phyloP scores from a whole-genome alignment of 2,797 vertebrate species.

The Morelia viridis region DNA sequence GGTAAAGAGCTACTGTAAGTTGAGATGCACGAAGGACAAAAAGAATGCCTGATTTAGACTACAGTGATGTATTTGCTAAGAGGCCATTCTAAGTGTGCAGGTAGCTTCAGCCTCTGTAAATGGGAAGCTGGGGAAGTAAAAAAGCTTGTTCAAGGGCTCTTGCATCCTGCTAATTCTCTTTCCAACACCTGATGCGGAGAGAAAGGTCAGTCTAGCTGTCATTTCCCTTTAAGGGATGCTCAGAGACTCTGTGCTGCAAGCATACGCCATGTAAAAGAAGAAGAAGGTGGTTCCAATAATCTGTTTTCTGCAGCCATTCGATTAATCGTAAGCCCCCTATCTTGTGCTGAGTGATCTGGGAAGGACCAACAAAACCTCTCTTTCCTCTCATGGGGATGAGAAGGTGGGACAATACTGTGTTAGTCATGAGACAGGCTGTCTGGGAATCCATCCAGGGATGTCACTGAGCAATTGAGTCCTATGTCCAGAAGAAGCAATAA shows the following conservation, averaged over 20 bases:
- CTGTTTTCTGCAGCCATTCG: slow-evolving; percentile 74
- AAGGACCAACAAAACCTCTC: slow-evolving; percentile 25
- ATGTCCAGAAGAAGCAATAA: slow-evolving; percentile 33
- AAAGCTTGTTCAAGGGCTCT: slow-evolving; percentile 57
- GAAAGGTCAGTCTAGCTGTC: slow-evolving; percentile 78
- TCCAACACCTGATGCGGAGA: slow-evolving; percentile 55
- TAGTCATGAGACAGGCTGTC: slow-evolving; percentile 22
- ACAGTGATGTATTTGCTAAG: slow-evolving; percentile 1
- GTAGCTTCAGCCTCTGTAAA: slow-evolving; percentile 50
- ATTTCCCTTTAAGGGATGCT: slow-evolving; percentile 72
- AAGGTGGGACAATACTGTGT: background rate
- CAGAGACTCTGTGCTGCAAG: slow-evolving; percentile 64
- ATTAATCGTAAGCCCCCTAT: slow-evolving; percentile 74
- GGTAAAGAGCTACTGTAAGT: slow-evolving; percentile 47
- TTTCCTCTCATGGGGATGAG: slow-evolving; percentile 24
- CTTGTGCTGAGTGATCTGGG: slow-evolving; percentile 64
- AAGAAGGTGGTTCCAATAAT: slow-evolving; percentile 59
- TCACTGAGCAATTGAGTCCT: slow-evolving; percentile 26
- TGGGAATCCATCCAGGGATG: slow-evolving; percentile 14
- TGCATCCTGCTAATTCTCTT: slow-evolving; percentile 61
- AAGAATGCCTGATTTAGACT: background rate
- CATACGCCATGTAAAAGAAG: slow-evolving; percentile 55
- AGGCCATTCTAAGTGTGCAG: slow-evolving; percentile 63
- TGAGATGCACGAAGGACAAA: slow-evolving; percentile 29
- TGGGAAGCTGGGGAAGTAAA: slow-evolving; percentile 54